Evolutionary conservation across 2,888 invertebrate species (phyloP).

Genomic region (Hofmannophila pseudospretella): DNA sequence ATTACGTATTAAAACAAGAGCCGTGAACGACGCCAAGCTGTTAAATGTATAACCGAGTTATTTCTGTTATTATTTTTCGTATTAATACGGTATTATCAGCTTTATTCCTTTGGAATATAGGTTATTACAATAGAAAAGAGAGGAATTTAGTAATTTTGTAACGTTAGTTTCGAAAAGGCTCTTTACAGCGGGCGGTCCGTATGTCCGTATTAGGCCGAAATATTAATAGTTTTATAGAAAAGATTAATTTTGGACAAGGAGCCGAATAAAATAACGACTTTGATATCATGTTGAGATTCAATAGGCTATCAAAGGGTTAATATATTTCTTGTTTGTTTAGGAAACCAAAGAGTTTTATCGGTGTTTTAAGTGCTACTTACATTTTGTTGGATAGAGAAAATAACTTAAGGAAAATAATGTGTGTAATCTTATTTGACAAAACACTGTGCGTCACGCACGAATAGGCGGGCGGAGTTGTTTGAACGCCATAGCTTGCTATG

Average conservation of each 20-base stretch:
- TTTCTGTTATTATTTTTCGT: not conserved
- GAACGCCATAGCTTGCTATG: too few species aligned
- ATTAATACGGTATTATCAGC: constrained; percentile 25
- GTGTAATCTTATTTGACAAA: too few species aligned
- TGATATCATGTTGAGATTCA: constrained; percentile 26
- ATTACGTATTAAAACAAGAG: constrained; percentile 54
- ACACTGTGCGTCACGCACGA: too few species aligned
- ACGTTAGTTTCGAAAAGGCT: constrained; percentile 34
- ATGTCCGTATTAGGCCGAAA: constrained; percentile 41
- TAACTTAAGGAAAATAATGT: too few species aligned
- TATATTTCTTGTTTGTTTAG: too few species aligned
- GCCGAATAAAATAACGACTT: constrained; percentile 39
- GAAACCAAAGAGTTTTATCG: too few species aligned
- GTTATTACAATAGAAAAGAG: constrained; percentile 5
- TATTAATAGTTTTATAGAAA: constrained; percentile 49
- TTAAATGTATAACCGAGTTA: constrained; percentile 20
- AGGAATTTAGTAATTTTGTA: not conserved
- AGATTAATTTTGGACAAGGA: constrained; percentile 41
- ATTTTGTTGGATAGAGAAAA: too few species aligned
- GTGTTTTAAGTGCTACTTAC: too few species aligned
- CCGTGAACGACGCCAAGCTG: constrained; percentile 45
- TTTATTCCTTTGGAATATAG: constrained; percentile 28
- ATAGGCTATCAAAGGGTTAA: not conserved
- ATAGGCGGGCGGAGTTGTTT: too few species aligned
- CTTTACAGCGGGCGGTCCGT: constrained; percentile 54